Conservation (phyloP, 1,140 invertebrate species). For the Camponotus pennsylvanicus region DNA sequence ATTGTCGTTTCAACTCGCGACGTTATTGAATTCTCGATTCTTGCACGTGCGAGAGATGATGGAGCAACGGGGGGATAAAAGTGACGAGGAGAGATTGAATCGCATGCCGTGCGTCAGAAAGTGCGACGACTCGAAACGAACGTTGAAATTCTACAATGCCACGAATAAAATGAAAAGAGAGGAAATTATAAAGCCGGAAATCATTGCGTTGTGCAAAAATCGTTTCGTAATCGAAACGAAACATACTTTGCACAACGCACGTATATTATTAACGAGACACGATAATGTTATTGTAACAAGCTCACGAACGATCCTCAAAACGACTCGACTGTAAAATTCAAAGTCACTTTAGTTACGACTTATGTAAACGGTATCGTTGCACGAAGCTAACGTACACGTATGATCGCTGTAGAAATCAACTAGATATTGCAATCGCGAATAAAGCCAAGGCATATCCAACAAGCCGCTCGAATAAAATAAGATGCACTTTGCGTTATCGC, state of each 20-base stretch:
- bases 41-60: not conserved
- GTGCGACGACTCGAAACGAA: not conserved
- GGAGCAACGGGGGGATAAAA: not conserved
- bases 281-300: not conserved
- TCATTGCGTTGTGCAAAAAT: not conserved
- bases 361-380: not conserved
- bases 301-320: too few species aligned
- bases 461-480: too few species aligned
- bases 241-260: not conserved
- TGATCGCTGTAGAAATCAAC: not conserved
- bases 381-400: not conserved
- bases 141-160: not conserved
- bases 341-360: not conserved
- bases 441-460: too few species aligned
- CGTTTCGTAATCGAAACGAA: not conserved
- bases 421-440: not conserved
- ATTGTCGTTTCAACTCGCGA: not conserved
- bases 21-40: slow-evolving; percentile 14
- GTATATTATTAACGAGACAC: too few species aligned
- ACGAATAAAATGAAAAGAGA: not conserved
- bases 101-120: not conserved
- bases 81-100: not conserved
- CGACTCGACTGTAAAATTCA: not conserved
- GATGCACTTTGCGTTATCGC: too few species aligned
- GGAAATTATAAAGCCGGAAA: slow-evolving; percentile 11